A percentile compares a stretch with the other conserved stretches of the same genome.
Conservation (phyloP, 2,888 invertebrate genomes). For the Drosophila putrida region DNA sequence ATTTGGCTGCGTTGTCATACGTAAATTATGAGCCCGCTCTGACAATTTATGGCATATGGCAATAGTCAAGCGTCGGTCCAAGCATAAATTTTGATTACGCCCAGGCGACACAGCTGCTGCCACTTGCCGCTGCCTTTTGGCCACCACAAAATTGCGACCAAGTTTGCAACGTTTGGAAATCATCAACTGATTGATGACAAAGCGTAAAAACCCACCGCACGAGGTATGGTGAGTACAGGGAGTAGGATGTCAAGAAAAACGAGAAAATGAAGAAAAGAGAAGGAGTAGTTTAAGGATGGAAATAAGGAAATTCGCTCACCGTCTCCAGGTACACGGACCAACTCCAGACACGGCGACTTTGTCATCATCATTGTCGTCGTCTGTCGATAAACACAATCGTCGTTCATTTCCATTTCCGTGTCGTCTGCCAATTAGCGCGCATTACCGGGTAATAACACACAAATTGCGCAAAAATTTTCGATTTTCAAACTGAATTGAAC, state of each 20-base stretch:
- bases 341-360: slow-evolving; percentile 46
- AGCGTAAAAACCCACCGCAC: slow-evolving; percentile 17
- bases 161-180: slow-evolving; percentile 52
- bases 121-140: slow-evolving; percentile 18
- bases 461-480: slow-evolving; percentile 62
- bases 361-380: slow-evolving; percentile 35
- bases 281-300: neutral
- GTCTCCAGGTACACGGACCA: slow-evolving; percentile 42
- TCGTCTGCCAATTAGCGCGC: slow-evolving; percentile 71
- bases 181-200: slow-evolving; percentile 77
- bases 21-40: slow-evolving; percentile 64
- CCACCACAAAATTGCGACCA: slow-evolving; percentile 56
- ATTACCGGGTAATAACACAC: slow-evolving; percentile 66
- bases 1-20: slow-evolving; percentile 71
- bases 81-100: slow-evolving; percentile 77
- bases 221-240: too few relatives aligned
- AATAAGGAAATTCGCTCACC: slow-evolving; percentile 57
- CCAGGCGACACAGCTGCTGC: slow-evolving; percentile 33
- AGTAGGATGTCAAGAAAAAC: neutral
- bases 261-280: neutral
- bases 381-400: slow-evolving; percentile 55
- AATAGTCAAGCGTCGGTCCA: slow-evolving; percentile 58
- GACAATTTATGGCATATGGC: slow-evolving; percentile 74
- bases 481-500: slow-evolving; percentile 57
- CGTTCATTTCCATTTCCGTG: slow-evolving; percentile 77